Percentiles rank a stretch among this genome's conserved stretches.
Conservation (phyloP, 2,888 invertebrate genomes). For the Orthosia gothica region DNA sequence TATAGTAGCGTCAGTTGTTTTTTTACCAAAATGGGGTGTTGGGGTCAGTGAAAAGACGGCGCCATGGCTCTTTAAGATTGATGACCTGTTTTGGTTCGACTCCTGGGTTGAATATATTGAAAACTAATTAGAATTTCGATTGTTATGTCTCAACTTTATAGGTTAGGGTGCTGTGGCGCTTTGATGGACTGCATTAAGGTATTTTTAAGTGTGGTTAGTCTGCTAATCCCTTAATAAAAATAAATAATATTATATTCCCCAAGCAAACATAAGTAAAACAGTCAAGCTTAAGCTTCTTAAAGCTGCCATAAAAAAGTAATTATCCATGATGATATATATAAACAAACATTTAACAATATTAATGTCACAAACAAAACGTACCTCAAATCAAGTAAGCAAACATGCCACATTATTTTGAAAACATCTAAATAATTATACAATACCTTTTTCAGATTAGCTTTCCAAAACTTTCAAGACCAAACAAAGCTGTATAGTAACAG, state of each 20-base stretch:
- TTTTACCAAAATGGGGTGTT: conserved; percentile 84
- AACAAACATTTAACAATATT: background rate
- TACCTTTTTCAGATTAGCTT: conserved; percentile 1
- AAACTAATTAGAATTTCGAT: conserved; percentile 79
- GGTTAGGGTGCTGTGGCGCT: conserved; percentile 24
- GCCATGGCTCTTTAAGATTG: conserved; percentile 84
- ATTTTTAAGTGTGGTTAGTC: background rate
- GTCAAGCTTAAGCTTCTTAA: too few relatives aligned
- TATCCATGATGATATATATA: too few relatives aligned
- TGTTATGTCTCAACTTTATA: conserved; percentile 67
- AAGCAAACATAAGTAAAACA: background rate
- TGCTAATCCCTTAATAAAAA: conserved; percentile 10
- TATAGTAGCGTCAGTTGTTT: conserved; percentile 83
- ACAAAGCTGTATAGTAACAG: conserved; percentile 67
- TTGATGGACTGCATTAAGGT: conserved; percentile 20
- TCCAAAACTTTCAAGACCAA: conserved; percentile 57
- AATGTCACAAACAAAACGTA: background rate
- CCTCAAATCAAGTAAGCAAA: background rate
- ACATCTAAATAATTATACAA: background rate
- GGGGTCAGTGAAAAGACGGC: conserved; percentile 86
- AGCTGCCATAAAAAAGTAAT: background rate
- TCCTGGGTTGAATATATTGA: conserved; percentile 78
- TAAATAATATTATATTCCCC: background rate
- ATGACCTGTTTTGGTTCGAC: conserved; percentile 82
- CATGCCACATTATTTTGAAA: background rate